A percentile compares a stretch with the other conserved stretches of the same genome.
Conservation (phyloP, 2,888 invertebrate genomes). For the Prosapia bicincta region DNA sequence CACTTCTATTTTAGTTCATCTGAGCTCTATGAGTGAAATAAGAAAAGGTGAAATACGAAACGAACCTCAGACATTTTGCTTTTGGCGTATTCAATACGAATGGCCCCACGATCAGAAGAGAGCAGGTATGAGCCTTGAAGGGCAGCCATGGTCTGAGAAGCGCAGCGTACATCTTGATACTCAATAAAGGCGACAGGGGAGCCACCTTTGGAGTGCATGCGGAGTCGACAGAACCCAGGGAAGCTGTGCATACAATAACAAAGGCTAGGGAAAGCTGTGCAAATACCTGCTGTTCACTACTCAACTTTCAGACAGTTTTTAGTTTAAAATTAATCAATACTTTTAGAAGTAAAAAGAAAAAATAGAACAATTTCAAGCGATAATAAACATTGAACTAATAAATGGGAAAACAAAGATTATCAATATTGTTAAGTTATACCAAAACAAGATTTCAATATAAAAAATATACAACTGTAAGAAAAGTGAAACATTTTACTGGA, state of each 20-base stretch:
- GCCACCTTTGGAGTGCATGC: constrained; percentile 87
- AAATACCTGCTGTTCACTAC: not conserved
- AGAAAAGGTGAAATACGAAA: not conserved
- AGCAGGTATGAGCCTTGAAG: constrained; percentile 95
- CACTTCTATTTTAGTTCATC: not conserved
- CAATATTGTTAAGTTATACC: no score
- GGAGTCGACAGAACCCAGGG: constrained; percentile 97
- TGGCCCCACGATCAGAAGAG: constrained; percentile 94
- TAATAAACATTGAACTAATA: no score
- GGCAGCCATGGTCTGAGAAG: constrained; percentile 87
- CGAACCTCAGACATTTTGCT: constrained; percentile 91
- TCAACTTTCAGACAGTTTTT: not conserved
- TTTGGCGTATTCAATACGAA: constrained; percentile 98
- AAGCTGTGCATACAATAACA: constrained; percentile 65
- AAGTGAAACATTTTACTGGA: no score
- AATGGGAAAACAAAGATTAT: no score
- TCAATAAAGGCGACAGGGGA: constrained; percentile 98
- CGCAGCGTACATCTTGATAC: constrained; percentile 89
- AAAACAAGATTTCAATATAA: no score
- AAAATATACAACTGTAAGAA: no score
- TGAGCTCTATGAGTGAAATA: not conserved
- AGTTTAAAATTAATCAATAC: not conserved
- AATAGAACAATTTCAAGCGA: no score
- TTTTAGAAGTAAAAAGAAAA: no score
- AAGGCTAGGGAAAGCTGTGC: constrained; percentile 15